Evolutionary conservation across 2,797 vertebrate species (phyloP).

Genomic region (Cyprinella venusta): DNA sequence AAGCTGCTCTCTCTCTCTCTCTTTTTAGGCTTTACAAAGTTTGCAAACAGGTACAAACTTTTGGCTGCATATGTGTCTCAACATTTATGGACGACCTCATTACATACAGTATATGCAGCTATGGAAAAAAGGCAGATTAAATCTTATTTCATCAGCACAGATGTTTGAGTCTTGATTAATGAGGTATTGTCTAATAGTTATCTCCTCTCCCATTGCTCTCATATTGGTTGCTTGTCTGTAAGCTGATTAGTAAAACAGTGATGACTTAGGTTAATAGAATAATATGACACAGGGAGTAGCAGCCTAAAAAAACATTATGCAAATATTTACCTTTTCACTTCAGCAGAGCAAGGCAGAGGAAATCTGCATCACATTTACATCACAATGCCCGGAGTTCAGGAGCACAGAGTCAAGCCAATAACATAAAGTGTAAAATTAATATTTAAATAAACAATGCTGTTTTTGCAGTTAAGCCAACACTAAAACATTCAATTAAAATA

Average conservation of each 20-base stretch:
- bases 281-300: slow-evolving; percentile 54
- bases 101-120: neutral
- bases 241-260: slow-evolving; percentile 64
- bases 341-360: slow-evolving; percentile 66
- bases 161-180: slow-evolving; percentile 48
- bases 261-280: slow-evolving; percentile 72
- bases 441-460: slow-evolving; percentile 23
- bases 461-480: slow-evolving; percentile 8
- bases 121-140: slow-evolving; percentile 2
- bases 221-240: slow-evolving; percentile 38
- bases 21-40: neutral
- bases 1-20: neutral
- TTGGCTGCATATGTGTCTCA: neutral
- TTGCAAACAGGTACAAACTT: neutral
- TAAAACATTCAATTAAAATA: neutral
- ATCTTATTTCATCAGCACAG: slow-evolving; percentile 28
- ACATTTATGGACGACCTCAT: neutral
- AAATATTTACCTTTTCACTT: slow-evolving; percentile 79
- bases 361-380: slow-evolving; percentile 77
- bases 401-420: slow-evolving; percentile 42
- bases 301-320: slow-evolving; percentile 65
- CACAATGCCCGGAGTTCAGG: slow-evolving; percentile 60
- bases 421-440: slow-evolving; percentile 1
- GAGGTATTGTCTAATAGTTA: slow-evolving; percentile 54
- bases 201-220: slow-evolving; percentile 5